phyloP scores from a whole-genome alignment of 2,113 vertebrate genomes.

The Phodopus roborovskii region DNA sequence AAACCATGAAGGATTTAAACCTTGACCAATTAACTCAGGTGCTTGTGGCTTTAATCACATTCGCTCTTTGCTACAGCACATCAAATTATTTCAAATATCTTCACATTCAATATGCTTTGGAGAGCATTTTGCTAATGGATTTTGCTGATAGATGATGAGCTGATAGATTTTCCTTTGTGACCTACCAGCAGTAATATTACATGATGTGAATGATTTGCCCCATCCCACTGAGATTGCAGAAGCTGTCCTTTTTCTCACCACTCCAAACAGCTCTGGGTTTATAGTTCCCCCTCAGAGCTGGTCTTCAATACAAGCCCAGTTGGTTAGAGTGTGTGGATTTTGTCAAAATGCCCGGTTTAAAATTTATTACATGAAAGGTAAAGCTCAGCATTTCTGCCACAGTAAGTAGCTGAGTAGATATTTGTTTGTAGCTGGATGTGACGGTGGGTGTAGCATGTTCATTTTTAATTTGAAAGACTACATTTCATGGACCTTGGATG shows the following conservation, averaged over 20 bases:
- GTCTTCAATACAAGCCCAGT: background rate
- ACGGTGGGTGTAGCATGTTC: background rate
- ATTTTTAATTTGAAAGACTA: slow-evolving; percentile 40
- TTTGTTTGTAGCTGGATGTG: background rate
- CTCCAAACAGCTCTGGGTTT: background rate
- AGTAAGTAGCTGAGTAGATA: background rate
- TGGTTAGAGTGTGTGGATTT: background rate
- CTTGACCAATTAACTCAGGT: background rate
- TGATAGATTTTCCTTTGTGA: background rate
- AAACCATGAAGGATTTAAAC: slow-evolving; percentile 34
- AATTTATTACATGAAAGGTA: slow-evolving; percentile 1
- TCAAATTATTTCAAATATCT: slow-evolving; percentile 37
- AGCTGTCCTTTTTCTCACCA: background rate
- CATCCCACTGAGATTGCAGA: background rate
- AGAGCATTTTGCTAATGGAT: slow-evolving; percentile 38
- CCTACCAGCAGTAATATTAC: slow-evolving; percentile 28
- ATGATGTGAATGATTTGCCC: background rate
- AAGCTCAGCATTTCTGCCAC: slow-evolving; percentile 20
- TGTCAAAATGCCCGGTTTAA: slow-evolving; percentile 14
- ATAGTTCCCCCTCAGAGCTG: background rate
- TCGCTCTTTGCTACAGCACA: background rate
- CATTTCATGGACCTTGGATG: background rate
- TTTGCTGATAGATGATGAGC: background rate
- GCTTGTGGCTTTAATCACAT: background rate
- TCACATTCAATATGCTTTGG: slow-evolving; percentile 42